Evolutionary conservation across 2,888 invertebrate genomes (phyloP), one percentile per base, ranked within the genome.

Genomic region (Agriotes lineatus): DNA sequence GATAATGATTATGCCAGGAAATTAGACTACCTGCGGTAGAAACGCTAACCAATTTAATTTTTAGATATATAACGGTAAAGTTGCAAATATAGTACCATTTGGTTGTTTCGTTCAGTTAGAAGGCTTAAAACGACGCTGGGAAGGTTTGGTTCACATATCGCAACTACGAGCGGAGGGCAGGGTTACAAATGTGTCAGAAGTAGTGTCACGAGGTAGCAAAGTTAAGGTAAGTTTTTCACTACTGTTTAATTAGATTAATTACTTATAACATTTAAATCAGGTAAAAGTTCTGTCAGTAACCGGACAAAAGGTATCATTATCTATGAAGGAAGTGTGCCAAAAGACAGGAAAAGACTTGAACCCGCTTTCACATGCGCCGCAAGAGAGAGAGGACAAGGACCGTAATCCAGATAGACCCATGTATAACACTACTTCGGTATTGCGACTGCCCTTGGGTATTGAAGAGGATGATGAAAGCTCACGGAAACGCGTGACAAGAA

Each of bases 311-410:
- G 94, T 96, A 0, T 97, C 98, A 0, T 87, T 99, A 1, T 96
- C 96, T 0, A 96, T 99, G 93, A 98, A 97, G 85, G 98, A 99
- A 85, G 99, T 98, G 0, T 96, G 99, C 82, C 99, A 99, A 84
- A 90, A 91, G 16, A 93, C 93, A 0, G 99, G 99, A 0, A 92
- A 92, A 80, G 99, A 99, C 86, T 85, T 99, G 58, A 98, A 99
- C 85, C 98, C 98, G 0, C 85, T 90, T 0, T 91, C 91, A 3
- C 90, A 92, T 78, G 87, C 90, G 6, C 88, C 90, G 72, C 81
- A 87, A 42, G 90, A 90, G 84, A 88, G 89, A 73, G 92, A 92
- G 78, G 89, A 91, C 71, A 89, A 88, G 74, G 90, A 93, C 58
- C 89, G 97, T 44, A 99, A 99, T 86, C 98, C 98, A 0, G 98